Percentiles rank a stretch among this genome's conserved stretches.
Evolutionary conservation across 2,888 invertebrate species (phyloP).

Genomic region (Drosophila picticornis): DNA sequence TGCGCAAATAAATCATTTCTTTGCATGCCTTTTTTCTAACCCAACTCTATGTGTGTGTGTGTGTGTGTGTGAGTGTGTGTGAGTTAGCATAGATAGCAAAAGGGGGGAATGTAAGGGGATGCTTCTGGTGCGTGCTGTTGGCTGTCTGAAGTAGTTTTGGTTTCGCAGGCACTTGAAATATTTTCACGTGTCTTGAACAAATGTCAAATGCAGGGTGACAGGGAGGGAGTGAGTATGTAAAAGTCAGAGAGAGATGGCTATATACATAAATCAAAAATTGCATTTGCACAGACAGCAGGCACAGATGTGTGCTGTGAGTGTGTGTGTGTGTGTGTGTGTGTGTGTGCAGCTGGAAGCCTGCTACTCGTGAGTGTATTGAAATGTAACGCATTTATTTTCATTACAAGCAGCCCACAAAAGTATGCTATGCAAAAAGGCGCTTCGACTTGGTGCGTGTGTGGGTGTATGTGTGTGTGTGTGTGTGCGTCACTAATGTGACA

Average conservation of each 20-base stretch:
- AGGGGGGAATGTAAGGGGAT: slow-evolving; percentile 6
- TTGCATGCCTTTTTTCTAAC: slow-evolving; percentile 67
- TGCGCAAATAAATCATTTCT: slow-evolving; percentile 83
- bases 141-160: slow-evolving; percentile 68
- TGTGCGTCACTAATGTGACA: slow-evolving; percentile 76
- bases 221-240: background rate
- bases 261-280: slow-evolving; percentile 77
- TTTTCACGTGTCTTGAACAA: slow-evolving; percentile 83
- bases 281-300: slow-evolving; percentile 38
- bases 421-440: slow-evolving; percentile 70
- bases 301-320: slow-evolving; percentile 19
- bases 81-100: slow-evolving; percentile 48
- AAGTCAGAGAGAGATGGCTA: slow-evolving; percentile 10
- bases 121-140: slow-evolving; percentile 21
- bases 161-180: slow-evolving; percentile 77
- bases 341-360: background rate
- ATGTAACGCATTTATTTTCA: slow-evolving; percentile 83
- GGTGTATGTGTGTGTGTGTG: slow-evolving; percentile 19
- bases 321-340: slow-evolving; percentile 5
- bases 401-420: slow-evolving; percentile 69
- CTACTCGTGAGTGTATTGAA: slow-evolving; percentile 73
- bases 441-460: background rate
- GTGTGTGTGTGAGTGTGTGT: slow-evolving; percentile 13
- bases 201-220: slow-evolving; percentile 73
- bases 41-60: slow-evolving; percentile 10